A percentile compares a stretch with the other conserved stretches of the same genome.
Conservation (phyloP, 2,888 invertebrate species). For the Cantharis rufa region DNA sequence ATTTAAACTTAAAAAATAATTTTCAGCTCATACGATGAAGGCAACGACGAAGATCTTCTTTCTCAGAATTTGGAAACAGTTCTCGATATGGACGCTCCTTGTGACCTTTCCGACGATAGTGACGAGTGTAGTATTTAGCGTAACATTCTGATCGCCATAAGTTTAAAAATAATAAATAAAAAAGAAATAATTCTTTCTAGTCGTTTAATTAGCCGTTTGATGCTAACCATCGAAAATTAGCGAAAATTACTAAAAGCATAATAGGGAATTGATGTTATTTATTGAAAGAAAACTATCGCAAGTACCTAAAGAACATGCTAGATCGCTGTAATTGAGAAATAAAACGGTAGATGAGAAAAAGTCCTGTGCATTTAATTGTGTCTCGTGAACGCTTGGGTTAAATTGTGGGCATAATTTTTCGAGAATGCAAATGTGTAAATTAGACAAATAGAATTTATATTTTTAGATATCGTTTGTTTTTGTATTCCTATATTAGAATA, state of each 20-base stretch:
- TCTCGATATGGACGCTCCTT: slow-evolving; percentile 52
- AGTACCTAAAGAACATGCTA: background rate
- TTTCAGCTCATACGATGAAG: slow-evolving; percentile 72
- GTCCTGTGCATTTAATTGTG: slow-evolving; percentile 2
- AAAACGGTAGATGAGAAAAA: background rate
- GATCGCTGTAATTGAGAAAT: background rate
- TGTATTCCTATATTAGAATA: background rate
- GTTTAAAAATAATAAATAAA: slow-evolving; percentile 10
- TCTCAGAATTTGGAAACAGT: slow-evolving; percentile 71
- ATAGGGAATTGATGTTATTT: slow-evolving; percentile 2
- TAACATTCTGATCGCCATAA: slow-evolving; percentile 22
- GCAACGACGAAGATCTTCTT: slow-evolving; percentile 66
- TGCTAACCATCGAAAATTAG: slow-evolving; percentile 1
- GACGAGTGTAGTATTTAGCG: slow-evolving; percentile 67
- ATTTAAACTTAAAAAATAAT: background rate
- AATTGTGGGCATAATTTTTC: background rate
- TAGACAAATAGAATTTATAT: slow-evolving; percentile 3
- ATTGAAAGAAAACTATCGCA: background rate
- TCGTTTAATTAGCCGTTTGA: slow-evolving; percentile 13
- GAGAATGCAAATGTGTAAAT: slow-evolving; percentile 1
- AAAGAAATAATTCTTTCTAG: slow-evolving; percentile 22
- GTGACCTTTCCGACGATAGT: slow-evolving; percentile 55
- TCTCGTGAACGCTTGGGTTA: background rate
- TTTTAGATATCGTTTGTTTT: slow-evolving; percentile 4
- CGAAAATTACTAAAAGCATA: background rate